Evolutionary conservation across 2,113 vertebrate species (phyloP), one percentile per base, ranked within the genome.

Genomic region (Trematocara unimaculatum): DNA sequence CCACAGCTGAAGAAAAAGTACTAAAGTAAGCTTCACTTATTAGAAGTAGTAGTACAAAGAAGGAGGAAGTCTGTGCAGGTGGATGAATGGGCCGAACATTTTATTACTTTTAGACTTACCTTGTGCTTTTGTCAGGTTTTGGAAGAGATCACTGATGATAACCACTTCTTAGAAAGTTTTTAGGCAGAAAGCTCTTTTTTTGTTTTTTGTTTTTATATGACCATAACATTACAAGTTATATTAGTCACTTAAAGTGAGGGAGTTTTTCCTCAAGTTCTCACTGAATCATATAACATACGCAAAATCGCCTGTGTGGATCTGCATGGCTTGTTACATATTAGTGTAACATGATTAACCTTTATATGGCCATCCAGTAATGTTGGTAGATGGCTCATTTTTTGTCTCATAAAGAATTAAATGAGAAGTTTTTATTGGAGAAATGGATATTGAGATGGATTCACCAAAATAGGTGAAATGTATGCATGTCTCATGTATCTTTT

Each of bases 201-300:
- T 84, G 72, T 86, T 64, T 87, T 90, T 90, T 31, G 77, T 87
- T 78, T 88, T 64, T 35, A 64, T 62, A 38, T 38, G 17, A 12
- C 31, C 6, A 3, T 64, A 64, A n/a, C 17, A 62, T 62, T 35
- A 35, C 31, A 64, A 64, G 31, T 64, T n/a, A 64, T 64, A 62
- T 12, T 35, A 64, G 31, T 64, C 17, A 35, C 60, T 38, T 64
- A 38, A 35, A 38, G 18, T 38, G 6, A 64, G 60, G 11, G 31
- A 64, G 31, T 38, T 64, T 67, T 67, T 38, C 11, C 33, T 67
- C 33, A 67, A 40, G 35, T 67, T 67, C 62, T 23, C 33, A 8
- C 35, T 23, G 35, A 67, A 67, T 67, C 7, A 40, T 40, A 67
- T 40, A 40, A 40, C 62, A 40, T 13, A 23, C 7, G 2, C 4